Conservation (phyloP, 2,113 vertebrate genomes). For the Steatornis caripensis region DNA sequence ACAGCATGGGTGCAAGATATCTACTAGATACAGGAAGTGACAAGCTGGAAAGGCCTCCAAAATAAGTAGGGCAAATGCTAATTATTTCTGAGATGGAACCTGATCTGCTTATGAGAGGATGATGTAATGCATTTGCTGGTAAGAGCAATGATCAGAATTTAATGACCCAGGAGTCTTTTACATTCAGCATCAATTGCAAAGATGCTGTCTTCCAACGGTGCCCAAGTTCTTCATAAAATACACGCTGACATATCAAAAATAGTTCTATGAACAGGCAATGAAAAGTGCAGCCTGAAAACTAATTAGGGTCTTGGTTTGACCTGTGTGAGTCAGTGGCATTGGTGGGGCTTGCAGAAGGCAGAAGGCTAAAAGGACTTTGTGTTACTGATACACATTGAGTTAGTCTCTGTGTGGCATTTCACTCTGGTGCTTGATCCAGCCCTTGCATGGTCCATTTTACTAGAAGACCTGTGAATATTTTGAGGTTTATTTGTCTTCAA, state of each 20-base stretch:
- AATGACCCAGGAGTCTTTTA: neutral
- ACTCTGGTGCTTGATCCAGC: neutral
- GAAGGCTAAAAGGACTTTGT: neutral
- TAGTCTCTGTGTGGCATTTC: neutral
- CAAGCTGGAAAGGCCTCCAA: neutral
- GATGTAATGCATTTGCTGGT: neutral
- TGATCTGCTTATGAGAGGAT: neutral
- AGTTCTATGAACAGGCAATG: neutral
- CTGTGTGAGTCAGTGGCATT: neutral
- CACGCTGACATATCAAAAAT: neutral
- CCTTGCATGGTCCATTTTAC: neutral
- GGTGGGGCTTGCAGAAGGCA: neutral
- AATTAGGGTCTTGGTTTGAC: neutral
- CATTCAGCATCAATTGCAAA: neutral
- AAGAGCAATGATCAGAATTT: neutral
- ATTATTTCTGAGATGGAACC: neutral
- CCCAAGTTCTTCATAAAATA: neutral
- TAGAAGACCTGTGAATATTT: neutral
- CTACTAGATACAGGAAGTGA: neutral
- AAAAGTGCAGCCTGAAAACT: rapidly evolving
- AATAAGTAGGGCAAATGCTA: neutral
- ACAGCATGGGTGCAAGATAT: neutral
- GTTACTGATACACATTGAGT: neutral
- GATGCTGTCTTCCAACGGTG: neutral
- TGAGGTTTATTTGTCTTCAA: neutral